Conservation (phyloP, 2,888 invertebrate species). For the Cephus runcator region DNA sequence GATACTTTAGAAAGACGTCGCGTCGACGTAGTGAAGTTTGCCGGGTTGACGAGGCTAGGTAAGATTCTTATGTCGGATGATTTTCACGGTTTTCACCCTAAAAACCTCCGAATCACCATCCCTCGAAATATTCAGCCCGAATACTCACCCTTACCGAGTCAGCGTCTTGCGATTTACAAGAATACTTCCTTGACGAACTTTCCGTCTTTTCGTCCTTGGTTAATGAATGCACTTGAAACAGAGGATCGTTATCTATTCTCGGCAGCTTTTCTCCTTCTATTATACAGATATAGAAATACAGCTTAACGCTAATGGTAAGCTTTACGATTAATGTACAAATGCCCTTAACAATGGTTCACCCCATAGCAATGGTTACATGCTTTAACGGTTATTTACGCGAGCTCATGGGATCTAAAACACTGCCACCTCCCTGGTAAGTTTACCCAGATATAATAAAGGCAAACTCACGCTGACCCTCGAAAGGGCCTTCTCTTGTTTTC, state of each 20-base stretch:
- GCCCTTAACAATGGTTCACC: neutral
- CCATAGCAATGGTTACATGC: neutral
- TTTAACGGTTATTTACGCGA: neutral
- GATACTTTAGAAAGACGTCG: slow-evolving; percentile 23
- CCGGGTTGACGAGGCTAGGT: slow-evolving; percentile 31
- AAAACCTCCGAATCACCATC: neutral
- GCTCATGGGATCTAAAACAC: neutral
- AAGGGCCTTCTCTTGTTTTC: neutral
- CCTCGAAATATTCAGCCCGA: neutral
- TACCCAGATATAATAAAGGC: neutral
- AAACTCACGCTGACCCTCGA: neutral
- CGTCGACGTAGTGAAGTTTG: slow-evolving; percentile 2
- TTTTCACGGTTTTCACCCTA: slow-evolving; percentile 6
- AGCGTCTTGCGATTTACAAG: neutral
- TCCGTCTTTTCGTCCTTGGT: neutral
- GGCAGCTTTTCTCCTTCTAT: neutral
- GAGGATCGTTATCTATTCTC: neutral
- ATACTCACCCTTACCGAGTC: neutral
- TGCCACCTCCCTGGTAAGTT: neutral
- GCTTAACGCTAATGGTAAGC: neutral
- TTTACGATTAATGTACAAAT: neutral
- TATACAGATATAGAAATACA: neutral
- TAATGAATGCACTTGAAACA: neutral
- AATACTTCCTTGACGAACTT: neutral
- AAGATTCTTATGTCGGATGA: slow-evolving; percentile 19